Base-by-base conservation (phyloP, 2,113 vertebrate species). In the Lepisosteus oculatus region DNA sequence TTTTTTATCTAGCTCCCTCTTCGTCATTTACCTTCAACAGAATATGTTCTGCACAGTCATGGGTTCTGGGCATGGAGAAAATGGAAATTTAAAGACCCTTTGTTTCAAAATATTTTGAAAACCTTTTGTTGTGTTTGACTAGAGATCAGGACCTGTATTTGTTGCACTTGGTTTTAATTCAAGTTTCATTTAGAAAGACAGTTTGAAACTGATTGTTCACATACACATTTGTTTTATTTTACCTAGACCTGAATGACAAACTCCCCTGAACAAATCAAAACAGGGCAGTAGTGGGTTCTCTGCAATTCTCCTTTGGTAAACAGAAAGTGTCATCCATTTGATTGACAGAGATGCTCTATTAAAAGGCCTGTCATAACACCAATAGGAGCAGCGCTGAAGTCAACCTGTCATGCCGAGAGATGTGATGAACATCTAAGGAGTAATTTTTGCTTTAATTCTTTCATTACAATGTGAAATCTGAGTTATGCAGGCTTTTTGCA, bases 321-420 rank as follows among this genome's bases (percentile, higher is more conserved):
- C 65, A 51, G 65, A 17, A 9, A 68, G 67, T 54, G 12, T 56
- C 6, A 9, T 29, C 11, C 8, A 9, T 68, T 55, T 68, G 51
- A 57, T 57, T 69, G 55, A 6, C 55, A 59, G 55, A 9, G 9
- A n/a, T n/a, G 54, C 67, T 69, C 67, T 57, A 69, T 69, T 69
- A 59, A 69, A 67, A 57, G 7, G 54, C 8, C 54, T 68, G 29
- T 68, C 67, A 42, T 17, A 17, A 69, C 67, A 69, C 57, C 67
- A 69, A 57, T 9, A 57, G 55, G 14, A 56, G 11, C 51, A 6
- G 14, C 5, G 13, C 67, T 43, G 41, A 15, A 51, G 11, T 41
- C 15, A 15, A 14, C n/a, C 54, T 42, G 51, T 57, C 67, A 69
- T 9, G 14, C 29, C 41, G 5, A 6, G 51, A 57, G 54, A n/a